Evolutionary conservation across 2,797 vertebrate genomes (phyloP).

Genomic region (Silurus lanzhouensis): DNA sequence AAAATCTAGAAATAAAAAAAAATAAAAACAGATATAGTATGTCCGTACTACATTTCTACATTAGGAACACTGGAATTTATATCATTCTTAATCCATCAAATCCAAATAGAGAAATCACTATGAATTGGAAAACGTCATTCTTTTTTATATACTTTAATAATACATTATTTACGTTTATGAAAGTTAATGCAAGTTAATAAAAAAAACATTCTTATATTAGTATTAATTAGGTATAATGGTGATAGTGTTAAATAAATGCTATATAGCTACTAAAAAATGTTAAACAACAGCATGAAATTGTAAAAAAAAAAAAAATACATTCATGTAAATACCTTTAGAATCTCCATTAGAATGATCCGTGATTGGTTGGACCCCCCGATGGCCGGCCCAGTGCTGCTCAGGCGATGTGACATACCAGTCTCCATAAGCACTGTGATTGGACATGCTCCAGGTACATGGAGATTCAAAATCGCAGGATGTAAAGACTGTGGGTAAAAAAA

Average conservation of each 20-base stretch:
- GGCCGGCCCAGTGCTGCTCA: conserved; percentile 59
- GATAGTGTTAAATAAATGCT: neutral
- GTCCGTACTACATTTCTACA: neutral
- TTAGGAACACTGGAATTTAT: neutral
- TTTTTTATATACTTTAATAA: neutral
- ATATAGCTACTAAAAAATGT: neutral
- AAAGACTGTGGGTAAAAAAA: conserved; percentile 64
- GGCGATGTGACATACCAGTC: conserved; percentile 80
- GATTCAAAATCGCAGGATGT: conserved; percentile 80
- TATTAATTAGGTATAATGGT: neutral
- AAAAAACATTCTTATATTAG: neutral
- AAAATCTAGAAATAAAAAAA: neutral
- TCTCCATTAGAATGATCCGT: conserved; percentile 73
- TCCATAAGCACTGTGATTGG: conserved; percentile 72
- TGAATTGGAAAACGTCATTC: neutral
- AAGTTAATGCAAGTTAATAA: neutral
- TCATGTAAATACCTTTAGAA: conserved; percentile 72
- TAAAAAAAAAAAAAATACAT: neutral
- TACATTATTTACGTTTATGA: neutral
- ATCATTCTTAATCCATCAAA: neutral
- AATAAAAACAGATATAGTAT: neutral
- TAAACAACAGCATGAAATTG: neutral
- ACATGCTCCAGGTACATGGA: conserved; percentile 80
- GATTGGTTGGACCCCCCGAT: conserved; percentile 61
- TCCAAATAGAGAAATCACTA: neutral